Evolutionary conservation across 2,797 vertebrate genomes (phyloP).

Genomic region (Periparus ater): DNA sequence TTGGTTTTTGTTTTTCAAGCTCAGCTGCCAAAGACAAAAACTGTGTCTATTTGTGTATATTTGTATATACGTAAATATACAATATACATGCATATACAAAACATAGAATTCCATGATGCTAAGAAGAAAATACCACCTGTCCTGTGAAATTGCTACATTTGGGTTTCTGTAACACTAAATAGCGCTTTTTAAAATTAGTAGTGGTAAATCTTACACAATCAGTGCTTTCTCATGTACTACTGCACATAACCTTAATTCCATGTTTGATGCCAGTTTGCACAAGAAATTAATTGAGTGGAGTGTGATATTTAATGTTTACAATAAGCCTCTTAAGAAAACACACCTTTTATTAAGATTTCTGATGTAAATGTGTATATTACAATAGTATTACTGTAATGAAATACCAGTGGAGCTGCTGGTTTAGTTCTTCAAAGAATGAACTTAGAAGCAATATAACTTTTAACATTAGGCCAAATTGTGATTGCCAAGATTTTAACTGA

Average conservation of each 20-base stretch:
- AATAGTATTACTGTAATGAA: not conserved
- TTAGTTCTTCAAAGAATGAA: slow-evolving; percentile 23
- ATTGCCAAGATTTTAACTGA: slow-evolving; percentile 26
- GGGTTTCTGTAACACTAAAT: slow-evolving; percentile 34
- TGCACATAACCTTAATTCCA: not conserved
- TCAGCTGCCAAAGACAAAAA: slow-evolving; percentile 72
- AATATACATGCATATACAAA: slow-evolving; percentile 33
- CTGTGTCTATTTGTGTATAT: slow-evolving; percentile 52
- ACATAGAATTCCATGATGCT: slow-evolving; percentile 2
- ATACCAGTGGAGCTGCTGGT: slow-evolving; percentile 4
- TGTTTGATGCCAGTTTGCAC: slow-evolving; percentile 62
- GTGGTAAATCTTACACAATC: slow-evolving; percentile 8
- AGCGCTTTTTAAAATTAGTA: slow-evolving; percentile 1
- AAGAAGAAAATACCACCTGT: slow-evolving; percentile 40
- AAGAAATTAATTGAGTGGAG: slow-evolving; percentile 24
- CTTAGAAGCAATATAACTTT: slow-evolving; percentile 42
- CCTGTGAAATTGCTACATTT: slow-evolving; percentile 30
- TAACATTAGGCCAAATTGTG: slow-evolving; percentile 9
- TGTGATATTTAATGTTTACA: slow-evolving; percentile 40
- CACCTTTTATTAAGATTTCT: not conserved
- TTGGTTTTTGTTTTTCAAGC: slow-evolving; percentile 2
- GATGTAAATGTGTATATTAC: not conserved
- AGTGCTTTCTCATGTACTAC: slow-evolving; percentile 38
- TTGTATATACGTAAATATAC: slow-evolving; percentile 54
- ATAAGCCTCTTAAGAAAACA: slow-evolving; percentile 10